Evolutionary conservation across 2,888 invertebrate genomes (phyloP), one percentile per base, ranked within the genome.

Genomic region (Holacanthella duospinosa): DNA sequence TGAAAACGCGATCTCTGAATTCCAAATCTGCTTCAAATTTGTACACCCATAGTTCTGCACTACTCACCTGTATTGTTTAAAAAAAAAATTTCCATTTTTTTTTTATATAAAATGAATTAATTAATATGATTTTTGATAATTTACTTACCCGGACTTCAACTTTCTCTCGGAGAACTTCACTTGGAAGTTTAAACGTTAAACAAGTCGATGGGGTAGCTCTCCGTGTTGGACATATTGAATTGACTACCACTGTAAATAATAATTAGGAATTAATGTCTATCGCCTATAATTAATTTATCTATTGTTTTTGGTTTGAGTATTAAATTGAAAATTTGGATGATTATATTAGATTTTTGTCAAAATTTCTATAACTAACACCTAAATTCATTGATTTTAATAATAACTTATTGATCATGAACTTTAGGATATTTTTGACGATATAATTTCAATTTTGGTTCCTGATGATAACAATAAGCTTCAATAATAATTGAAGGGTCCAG

Each of bases 1-100:
- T 85, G 74, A 88, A 86, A 0, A 86, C 87, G 74, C 88, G 87
- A 74, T 86, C 85, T 75, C 83, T 83, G 36, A 81, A 80, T 74
- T 86, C 85, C 62, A 84, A 76, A 1, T 81, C 80, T 71, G 86
- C 85, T 48, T 64, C 54, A 24, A 71, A 58, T 78, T 88, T 89
- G 76, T 87, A 87, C 63, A 89, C 84, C 89, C 89, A 89, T 28
- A 90, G 79, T 71, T 89, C 87, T 0, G 89, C 89, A 1, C 84
- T 84, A 48, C 85, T 86, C 12, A 66, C 63, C 64, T 66, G 21
- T 19, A 26, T 29, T 16, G 29, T 6, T 4, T 21, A 59, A 28
- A 12, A n/a, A n/a, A 36, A 29, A 26, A 57, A 29, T 36, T 28
- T 27, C 16, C 9, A 9, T 28, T 28, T 6, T n/a, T 12, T 56